Base-by-base conservation (phyloP, 2,888 invertebrate genomes). In the Autographa pulchrina region DNA sequence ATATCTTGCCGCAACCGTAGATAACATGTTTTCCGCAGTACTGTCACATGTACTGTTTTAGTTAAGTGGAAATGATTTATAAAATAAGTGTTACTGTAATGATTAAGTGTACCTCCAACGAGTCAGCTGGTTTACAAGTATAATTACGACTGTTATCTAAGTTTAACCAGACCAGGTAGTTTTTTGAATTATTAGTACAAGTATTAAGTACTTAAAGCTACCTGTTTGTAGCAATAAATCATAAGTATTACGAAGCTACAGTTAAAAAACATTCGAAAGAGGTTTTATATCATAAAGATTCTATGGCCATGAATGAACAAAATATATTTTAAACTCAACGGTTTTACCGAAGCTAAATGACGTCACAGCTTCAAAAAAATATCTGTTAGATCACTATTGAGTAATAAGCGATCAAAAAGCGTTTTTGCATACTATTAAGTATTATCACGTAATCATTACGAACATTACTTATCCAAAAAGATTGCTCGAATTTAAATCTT, bases 351-450 rank as follows among this genome's bases (percentile, higher is more conserved):
- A 25, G 20, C 11, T 13, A 20, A 13, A 71, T 70, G 73, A 81
- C 63, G 74, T 74, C 66, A 72, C 18, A 67, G 2, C 32, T 63
- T 60, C 43, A 43, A 56, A 75, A 25, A 64, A 62, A 54, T 48
- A n/a, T 73, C 62, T 70, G 59, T 66, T 62, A 74, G 72, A 70
- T 78, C 61, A 68, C 62, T 62, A 72, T 68, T 67, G 32, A 70
- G 66, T n/a, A 80, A 72, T 52, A 71, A 56, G 64, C 48, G 16
- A 59, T 62, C 78, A 72, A 76, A 74, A 62, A 5, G 7, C 58
- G 61, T 74, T 71, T 82, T 78, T 75, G 70, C 75, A 78, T 75
- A 73, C 32, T 35, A 70, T 66, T 20, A 25, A 25, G 13, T 14
- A 56, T 56, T 76, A 77, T 59, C 69, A 62, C 58, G 69, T 65